Conservation (phyloP, 2,888 invertebrate genomes). For the Rhagium mordax region DNA sequence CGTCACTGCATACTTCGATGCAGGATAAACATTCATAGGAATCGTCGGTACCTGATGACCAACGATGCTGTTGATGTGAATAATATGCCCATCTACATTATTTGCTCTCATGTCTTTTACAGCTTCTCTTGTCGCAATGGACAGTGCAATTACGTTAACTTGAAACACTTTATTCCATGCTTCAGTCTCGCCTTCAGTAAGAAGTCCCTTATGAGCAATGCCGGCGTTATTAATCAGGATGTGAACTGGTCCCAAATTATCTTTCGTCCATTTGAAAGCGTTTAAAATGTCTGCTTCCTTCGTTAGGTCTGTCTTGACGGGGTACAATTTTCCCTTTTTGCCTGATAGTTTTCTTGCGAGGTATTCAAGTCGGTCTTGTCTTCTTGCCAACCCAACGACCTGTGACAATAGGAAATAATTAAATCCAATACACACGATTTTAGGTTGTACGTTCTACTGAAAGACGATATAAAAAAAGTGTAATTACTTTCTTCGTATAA, state of each 20-base stretch:
- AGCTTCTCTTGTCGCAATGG: slow-evolving; percentile 33
- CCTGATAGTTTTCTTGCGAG: slow-evolving; percentile 40
- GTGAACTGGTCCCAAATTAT: too few species aligned
- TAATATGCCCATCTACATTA: slow-evolving; percentile 53
- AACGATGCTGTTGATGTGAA: slow-evolving; percentile 43
- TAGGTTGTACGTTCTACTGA: too few species aligned
- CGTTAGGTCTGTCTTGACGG: slow-evolving; percentile 62
- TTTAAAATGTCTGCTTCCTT: too few species aligned
- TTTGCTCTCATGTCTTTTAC: slow-evolving; percentile 49
- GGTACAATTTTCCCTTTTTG: slow-evolving; percentile 59
- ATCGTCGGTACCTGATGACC: background rate
- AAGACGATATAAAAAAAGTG: too few species aligned
- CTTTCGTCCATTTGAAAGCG: too few species aligned
- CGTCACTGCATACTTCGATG: too few species aligned
- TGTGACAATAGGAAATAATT: slow-evolving; percentile 10
- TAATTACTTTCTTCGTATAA: too few species aligned
- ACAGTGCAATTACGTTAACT: slow-evolving; percentile 51
- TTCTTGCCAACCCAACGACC: slow-evolving; percentile 39
- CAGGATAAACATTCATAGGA: background rate
- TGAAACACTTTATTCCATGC: slow-evolving; percentile 50
- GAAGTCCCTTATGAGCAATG: too few species aligned
- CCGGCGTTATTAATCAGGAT: slow-evolving; percentile 66
- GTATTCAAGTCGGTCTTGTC: slow-evolving; percentile 46
- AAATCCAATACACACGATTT: too few species aligned
- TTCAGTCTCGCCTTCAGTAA: slow-evolving; percentile 37